A percentile compares a stretch with the other conserved stretches of the same genome.
Evolutionary conservation across 2,888 invertebrate species (phyloP).

Genomic region (Caenorhabditis afra): DNA sequence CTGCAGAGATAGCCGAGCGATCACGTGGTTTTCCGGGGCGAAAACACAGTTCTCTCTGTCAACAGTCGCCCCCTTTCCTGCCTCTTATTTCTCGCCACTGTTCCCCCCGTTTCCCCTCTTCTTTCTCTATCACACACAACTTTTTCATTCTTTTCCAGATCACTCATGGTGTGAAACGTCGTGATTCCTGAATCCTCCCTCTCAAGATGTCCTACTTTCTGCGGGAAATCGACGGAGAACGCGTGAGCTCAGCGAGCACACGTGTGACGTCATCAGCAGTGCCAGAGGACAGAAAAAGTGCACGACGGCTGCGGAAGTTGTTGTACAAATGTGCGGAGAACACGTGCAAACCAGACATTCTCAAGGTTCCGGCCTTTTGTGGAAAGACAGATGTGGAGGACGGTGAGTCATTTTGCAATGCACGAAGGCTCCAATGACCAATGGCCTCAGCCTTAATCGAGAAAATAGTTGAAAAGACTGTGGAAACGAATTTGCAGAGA

Average conservation of each 20-base stretch:
- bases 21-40: no score
- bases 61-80: background rate
- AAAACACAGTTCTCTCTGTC: background rate
- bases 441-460: no score
- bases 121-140: constrained; percentile 10
- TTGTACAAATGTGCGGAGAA: constrained; percentile 58
- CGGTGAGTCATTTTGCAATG: constrained; percentile 5
- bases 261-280: background rate
- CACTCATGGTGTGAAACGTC: constrained; percentile 26
- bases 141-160: constrained; percentile 18
- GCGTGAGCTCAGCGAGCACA: constrained; percentile 28
- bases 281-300: constrained; percentile 40
- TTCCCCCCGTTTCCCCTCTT: background rate
- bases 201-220: constrained; percentile 57
- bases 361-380: constrained; percentile 33
- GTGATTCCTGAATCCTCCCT: constrained; percentile 14
- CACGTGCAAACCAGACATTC: constrained; percentile 47
- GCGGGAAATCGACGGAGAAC: constrained; percentile 53
- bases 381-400: constrained; percentile 21
- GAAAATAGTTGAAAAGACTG: no score
- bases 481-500: constrained; percentile 21
- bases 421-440: no score
- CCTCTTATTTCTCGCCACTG: background rate
- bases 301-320: constrained; percentile 34
- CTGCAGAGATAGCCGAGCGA: no score